Percentiles rank a stretch among this genome's conserved stretches.
Evolutionary conservation across 2,888 invertebrate genomes (phyloP).

Genomic region (Hydroisotoma schaefferi): DNA sequence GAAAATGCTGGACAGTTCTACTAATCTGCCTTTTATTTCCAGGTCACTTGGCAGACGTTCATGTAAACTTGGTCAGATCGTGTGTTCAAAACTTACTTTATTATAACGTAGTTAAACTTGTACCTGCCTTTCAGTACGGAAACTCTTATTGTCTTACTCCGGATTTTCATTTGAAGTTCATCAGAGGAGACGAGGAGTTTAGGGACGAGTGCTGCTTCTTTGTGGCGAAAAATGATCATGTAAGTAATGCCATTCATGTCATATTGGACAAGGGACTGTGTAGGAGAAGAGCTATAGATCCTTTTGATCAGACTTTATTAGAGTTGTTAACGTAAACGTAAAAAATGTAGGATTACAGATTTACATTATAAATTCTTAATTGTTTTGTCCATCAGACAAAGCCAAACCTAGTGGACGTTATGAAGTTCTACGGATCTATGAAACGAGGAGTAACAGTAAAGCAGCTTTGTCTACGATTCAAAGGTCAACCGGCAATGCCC

Average conservation of each 20-base stretch:
- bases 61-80: slow-evolving; percentile 87
- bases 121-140: slow-evolving; percentile 78
- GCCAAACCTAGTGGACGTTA: slow-evolving; percentile 67
- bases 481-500: slow-evolving; percentile 35
- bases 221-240: slow-evolving; percentile 65
- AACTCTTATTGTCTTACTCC: slow-evolving; percentile 80
- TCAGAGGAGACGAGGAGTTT: slow-evolving; percentile 64
- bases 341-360: no score
- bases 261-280: not conserved
- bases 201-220: slow-evolving; percentile 70
- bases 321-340: no score
- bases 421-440: slow-evolving; percentile 72
- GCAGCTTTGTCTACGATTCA: slow-evolving; percentile 66
- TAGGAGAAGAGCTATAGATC: slow-evolving; percentile 9
- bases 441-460: slow-evolving; percentile 71
- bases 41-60: slow-evolving; percentile 75
- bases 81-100: slow-evolving; percentile 86
- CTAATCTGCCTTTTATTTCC: slow-evolving; percentile 5
- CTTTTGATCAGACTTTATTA: slow-evolving; percentile 30
- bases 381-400: slow-evolving; percentile 61
- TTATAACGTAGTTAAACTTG: slow-evolving; percentile 69
- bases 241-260: slow-evolving; percentile 26
- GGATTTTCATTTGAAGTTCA: slow-evolving; percentile 54
- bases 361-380: no score
- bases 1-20: not conserved